Percentiles rank a stretch among this genome's conserved stretches.
phyloP scores from a whole-genome alignment of 2,888 invertebrate genomes.

The Cylindroiulus punctatus region DNA sequence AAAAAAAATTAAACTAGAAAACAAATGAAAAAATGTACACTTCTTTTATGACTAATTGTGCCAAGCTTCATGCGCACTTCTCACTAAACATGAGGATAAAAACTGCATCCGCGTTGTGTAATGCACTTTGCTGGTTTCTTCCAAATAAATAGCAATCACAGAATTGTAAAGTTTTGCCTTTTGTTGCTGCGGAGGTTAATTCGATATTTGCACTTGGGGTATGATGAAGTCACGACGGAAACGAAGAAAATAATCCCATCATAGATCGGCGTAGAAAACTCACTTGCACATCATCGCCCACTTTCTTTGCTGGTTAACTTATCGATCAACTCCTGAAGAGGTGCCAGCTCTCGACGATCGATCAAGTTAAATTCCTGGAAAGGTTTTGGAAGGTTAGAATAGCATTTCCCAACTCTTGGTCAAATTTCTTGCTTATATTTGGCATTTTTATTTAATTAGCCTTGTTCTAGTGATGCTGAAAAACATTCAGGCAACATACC shows the following conservation, averaged over 20 bases:
- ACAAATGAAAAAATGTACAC: neutral
- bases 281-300: constrained; percentile 54
- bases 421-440: neutral
- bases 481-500: constrained; percentile 67
- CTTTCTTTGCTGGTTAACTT: constrained; percentile 87
- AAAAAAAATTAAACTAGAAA: too few relatives aligned
- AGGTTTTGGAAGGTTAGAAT: neutral
- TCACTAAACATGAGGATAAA: neutral
- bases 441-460: neutral
- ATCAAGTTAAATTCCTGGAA: constrained; percentile 94
- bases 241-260: constrained; percentile 19
- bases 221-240: constrained; percentile 36
- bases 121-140: constrained; percentile 43
- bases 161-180: neutral
- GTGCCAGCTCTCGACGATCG: constrained; percentile 94
- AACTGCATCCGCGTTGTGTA: neutral
- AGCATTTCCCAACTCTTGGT: too few relatives aligned
- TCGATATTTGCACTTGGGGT: constrained; percentile 35
- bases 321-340: constrained; percentile 96
- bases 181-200: constrained; percentile 8
- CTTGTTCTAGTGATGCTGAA: neutral
- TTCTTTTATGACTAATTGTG: constrained; percentile 43
- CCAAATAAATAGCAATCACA: constrained; percentile 45
- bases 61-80: neutral
- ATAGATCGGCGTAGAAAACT: neutral